phyloP scores from a whole-genome alignment of 2,797 vertebrate species.

The Takifugu ocellatus region DNA sequence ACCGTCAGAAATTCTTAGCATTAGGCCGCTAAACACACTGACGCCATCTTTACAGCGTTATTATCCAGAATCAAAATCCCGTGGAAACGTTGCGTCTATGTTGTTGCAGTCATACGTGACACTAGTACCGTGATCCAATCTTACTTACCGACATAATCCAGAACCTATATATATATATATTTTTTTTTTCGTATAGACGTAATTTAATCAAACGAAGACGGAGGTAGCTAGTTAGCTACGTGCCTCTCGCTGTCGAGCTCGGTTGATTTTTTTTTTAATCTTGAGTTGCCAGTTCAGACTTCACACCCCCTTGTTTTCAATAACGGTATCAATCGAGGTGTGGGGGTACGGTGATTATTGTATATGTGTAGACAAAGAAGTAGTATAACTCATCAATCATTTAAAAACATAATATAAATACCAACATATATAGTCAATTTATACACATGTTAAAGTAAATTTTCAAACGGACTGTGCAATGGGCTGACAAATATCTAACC shows the following conservation, averaged over 20 bases:
- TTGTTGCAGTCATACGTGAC: accelerated
- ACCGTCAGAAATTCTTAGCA: neutral
- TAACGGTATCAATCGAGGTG: too few relatives aligned
- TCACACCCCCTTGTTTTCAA: neutral
- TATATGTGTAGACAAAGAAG: neutral
- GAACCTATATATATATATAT: too few relatives aligned
- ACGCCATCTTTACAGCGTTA: constrained; percentile 62
- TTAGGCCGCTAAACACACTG: constrained; percentile 32
- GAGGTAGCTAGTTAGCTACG: constrained; percentile 4
- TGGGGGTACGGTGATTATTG: neutral
- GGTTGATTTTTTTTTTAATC: neutral
- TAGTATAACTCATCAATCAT: neutral
- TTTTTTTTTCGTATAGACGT: too few relatives aligned
- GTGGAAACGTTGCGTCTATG: accelerated
- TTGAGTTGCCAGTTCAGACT: constrained; percentile 52
- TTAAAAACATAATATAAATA: neutral
- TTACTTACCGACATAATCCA: constrained; percentile 63
- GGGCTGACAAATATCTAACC: constrained; percentile 9
- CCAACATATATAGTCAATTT: too few relatives aligned
- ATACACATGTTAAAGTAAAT: neutral
- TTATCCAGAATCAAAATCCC: neutral
- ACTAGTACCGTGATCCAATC: accelerated
- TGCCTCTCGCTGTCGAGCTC: constrained; percentile 14
- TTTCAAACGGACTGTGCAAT: too few relatives aligned
- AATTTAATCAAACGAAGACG: constrained; percentile 2